Base-by-base conservation (phyloP, 2,797 vertebrate species). In the Oreochromis grahami region DNA sequence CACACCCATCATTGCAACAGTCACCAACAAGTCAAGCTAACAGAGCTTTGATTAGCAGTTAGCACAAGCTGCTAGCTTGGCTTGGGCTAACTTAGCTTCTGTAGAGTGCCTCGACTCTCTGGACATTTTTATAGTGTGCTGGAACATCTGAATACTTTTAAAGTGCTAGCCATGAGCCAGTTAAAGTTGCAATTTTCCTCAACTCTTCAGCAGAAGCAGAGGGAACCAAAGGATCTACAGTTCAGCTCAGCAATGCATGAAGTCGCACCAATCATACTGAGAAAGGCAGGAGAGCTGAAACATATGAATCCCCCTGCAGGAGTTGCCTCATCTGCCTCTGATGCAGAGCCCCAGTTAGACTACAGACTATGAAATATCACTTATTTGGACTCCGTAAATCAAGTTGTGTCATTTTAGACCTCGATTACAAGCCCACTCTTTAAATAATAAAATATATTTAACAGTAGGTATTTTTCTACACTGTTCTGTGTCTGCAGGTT, bases 1-100 rank as follows among this genome's bases (percentile, higher is more conserved):
- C 3, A 43, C 0, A 24, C 14, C 10, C 19, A 1, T 43, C 21
- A 45, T 6, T 11, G 21, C 13, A 26, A 45, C 6, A 45, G 41
- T 26, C 41, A 45, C 65, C 41, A 70, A 26, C 38, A 45, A 43
- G 38, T 8, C 38, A 70, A 70, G 38, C 21, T 26, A 17, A 45
- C 38, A 26, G 65, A 45, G 21, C 38, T 70, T 1, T 45, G 5
- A 70, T 70, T 70, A 45, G 65, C 21, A n/a, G n/a, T 51, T 19
- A 51, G 8, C 19, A n/a, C 8, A 19, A 19, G 48, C 17, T 17
- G 48, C 48, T 50, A 50, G 48, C 48, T 36, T 36, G 34, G 34
- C 34, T 36, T 36, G 34, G 8, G 17, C 17, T 4, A 51, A 51
- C 50, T 10, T n/a, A 5, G 19, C 4, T 52, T 9, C 5, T 52